Percentiles rank a stretch among this genome's conserved stretches.
Evolutionary conservation across 2,888 invertebrate species (phyloP).

Genomic region (Limnephilus marmoratus): DNA sequence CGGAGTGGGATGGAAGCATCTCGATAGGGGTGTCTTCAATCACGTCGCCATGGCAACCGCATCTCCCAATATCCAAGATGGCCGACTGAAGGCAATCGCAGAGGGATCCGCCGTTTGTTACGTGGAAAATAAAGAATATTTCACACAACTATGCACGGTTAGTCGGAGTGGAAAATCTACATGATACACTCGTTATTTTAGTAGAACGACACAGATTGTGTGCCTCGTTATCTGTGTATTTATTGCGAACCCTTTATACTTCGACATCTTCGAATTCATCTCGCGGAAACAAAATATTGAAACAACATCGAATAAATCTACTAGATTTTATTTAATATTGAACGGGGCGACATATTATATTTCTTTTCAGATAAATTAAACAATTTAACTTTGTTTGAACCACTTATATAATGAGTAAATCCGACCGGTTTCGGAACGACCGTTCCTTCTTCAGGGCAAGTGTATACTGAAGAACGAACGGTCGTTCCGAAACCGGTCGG

Average conservation of each 20-base stretch:
- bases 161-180: conserved; percentile 19
- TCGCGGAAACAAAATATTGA: neutral
- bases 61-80: conserved; percentile 62
- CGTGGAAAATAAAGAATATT: conserved; percentile 40
- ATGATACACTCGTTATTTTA: conserved; percentile 12
- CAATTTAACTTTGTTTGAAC: too few species aligned
- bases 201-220: neutral
- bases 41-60: conserved; percentile 59
- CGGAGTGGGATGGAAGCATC: conserved; percentile 50
- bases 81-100: conserved; percentile 52
- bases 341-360: neutral
- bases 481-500: too few species aligned
- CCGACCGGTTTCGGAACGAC: too few species aligned
- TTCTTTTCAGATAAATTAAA: too few species aligned
- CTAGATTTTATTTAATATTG: neutral
- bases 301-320: neutral
- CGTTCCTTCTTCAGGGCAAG: too few species aligned
- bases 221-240: neutral
- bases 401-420: too few species aligned
- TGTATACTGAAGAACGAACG: too few species aligned
- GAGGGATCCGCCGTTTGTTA: conserved; percentile 51
- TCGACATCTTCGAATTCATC: neutral
- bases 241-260: neutral
- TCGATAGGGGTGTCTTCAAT: conserved; percentile 48
- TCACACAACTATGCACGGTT: conserved; percentile 40